Evolutionary conservation across 2,113 vertebrate genomes (phyloP), one percentile per base, ranked within the genome.

Genomic region (Marmota monax): DNA sequence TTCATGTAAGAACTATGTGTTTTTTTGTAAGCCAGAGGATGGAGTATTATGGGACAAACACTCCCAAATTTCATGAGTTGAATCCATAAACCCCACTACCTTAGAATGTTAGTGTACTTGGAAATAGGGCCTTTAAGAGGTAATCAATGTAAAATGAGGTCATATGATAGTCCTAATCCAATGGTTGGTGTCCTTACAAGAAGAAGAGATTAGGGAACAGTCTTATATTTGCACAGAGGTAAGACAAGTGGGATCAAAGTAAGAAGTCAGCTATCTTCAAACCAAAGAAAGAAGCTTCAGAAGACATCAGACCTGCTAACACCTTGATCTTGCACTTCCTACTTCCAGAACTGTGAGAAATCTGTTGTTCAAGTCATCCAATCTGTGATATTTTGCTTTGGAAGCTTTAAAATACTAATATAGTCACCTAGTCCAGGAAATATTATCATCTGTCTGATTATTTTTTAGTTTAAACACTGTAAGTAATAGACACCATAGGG

Each of bases 401-500:
- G 37, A 39, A 88, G 18, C 10, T 14, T 58, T 72, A 69, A 72
- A 22, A 95, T 39, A 53, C 77, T 51, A 73, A 67, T 29, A 69
- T 61, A 58, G 7, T 45, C 73, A 84, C 72, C 7, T 80, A 32
- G 22, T 17, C 37, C 17, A 65, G 34, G 29, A 85, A 51, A 45
- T 65, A 22, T 25, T 42, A 72, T 76, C 77, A n/a, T 53, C 7
- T 37, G 53, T 84, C 37, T 90, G 4, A 27, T 79, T 79, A 51
- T 58, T 67, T 97, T 87, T 61, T 74, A 65, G 87, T 42, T 94
- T 65, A 70, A 76, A 48, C 45, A 84, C 48, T 73, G 16, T 84
- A 65, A 61, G 23, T n/a, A 84, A 70, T 84, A 9, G 17, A 45
- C 32, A 95, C 20, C 58, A 56, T 63, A 18, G n/a, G 93, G 25